Evolutionary conservation across 1,140 invertebrate genomes (phyloP).

Genomic region (Polypedilum pembai): DNA sequence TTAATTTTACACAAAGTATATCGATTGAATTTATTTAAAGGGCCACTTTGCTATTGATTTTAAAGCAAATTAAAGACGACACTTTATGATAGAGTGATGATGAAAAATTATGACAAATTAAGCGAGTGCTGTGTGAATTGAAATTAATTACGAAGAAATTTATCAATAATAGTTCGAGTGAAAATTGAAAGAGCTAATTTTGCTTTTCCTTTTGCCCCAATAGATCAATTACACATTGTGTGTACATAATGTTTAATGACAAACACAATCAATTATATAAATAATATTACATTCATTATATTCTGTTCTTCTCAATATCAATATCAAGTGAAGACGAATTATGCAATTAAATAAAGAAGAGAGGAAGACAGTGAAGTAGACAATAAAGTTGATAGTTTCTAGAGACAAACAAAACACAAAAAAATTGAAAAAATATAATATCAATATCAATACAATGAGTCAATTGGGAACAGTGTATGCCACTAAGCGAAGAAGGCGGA

Average conservation of each 20-base stretch:
- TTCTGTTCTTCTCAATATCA: not conserved
- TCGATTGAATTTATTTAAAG: not conserved
- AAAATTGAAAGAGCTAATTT: no score
- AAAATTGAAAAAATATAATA: no score
- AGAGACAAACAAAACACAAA: not conserved
- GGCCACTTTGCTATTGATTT: not conserved
- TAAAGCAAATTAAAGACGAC: conserved; percentile 2
- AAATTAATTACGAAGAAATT: no score
- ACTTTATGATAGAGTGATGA: not conserved
- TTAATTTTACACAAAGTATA: conserved; percentile 18
- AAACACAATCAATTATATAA: conserved; percentile 7
- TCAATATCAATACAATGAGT: conserved; percentile 51
- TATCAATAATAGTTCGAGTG: no score
- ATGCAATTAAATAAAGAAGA: not conserved
- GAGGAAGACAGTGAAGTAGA: not conserved
- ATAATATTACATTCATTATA: not conserved
- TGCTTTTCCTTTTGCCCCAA: no score
- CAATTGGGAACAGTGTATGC: conserved; percentile 91
- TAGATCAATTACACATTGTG: no score
- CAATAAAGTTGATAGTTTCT: not conserved
- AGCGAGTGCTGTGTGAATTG: no score
- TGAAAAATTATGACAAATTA: conserved; percentile 16
- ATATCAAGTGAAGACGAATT: not conserved
- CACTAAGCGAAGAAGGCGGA: conserved; percentile 82
- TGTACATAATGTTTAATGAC: not conserved